phyloP scores from a whole-genome alignment of 2,113 vertebrate species.

The Madoqua kirkii region DNA sequence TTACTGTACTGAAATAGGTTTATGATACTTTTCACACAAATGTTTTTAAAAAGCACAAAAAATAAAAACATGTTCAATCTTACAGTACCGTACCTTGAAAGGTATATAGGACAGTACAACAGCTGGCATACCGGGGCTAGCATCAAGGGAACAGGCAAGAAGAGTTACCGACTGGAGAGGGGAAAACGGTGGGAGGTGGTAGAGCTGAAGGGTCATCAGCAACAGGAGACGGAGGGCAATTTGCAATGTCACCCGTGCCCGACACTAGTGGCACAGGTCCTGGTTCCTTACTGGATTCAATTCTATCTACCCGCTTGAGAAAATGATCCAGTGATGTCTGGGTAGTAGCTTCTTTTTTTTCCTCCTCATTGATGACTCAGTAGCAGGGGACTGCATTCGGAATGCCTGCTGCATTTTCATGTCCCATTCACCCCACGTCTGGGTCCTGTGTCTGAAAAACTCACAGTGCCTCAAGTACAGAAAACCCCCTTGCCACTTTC shows the following conservation, averaged over 20 bases:
- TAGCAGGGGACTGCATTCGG: neutral
- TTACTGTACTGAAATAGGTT: neutral
- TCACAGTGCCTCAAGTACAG: neutral
- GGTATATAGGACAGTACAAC: neutral
- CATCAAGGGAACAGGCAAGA: neutral
- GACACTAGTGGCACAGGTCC: neutral
- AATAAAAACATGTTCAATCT: neutral
- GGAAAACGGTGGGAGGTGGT: neutral
- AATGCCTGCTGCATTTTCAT: neutral
- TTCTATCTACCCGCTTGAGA: neutral
- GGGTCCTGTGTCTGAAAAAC: neutral
- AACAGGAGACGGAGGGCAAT: neutral
- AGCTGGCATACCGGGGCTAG: neutral
- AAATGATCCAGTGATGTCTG: neutral
- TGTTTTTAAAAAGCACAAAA: neutral
- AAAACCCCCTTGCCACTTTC: neutral
- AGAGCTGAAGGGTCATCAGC: neutral
- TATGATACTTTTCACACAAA: neutral
- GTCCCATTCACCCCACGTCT: neutral
- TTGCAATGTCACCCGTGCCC: neutral
- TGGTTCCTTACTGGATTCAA: neutral
- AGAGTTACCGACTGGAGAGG: neutral
- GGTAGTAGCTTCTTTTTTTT: neutral
- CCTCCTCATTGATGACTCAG: neutral
- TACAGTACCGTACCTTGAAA: neutral